Evolutionary conservation across 35 echinoderm and acorn worm genomes (phyloP), one percentile per base, ranked within the genome.

Genomic region (Eucidaris tribuloides): DNA sequence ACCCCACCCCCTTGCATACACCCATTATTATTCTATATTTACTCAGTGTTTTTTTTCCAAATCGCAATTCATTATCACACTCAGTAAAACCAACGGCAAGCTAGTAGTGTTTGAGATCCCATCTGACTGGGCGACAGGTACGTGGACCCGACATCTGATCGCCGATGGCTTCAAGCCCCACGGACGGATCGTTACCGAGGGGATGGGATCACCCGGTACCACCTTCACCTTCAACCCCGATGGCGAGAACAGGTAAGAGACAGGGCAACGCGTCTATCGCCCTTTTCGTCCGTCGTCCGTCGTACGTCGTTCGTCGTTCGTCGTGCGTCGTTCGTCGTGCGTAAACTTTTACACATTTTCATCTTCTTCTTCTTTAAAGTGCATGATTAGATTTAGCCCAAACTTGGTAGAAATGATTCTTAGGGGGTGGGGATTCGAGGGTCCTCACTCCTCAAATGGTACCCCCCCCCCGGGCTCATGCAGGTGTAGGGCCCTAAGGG

Each of bases 131-230:
- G 37, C 54, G 1, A 84, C 77, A 15, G 92, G 43, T n/a, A 55
- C 54, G 11, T 94, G 92, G 92, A 94, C 46, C 24, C 76, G 82
- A 27, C 92, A 94, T 52, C 25, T 89, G 46, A 86, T 94, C 4
- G 92, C 92, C 14, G 92, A 94, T 29, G 92, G 92, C 35, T 94
- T 94, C 46, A 90, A 70, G 70, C 92, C 92, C 5, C 78, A 68
- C 56, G 87, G 82, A 29, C 76, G 32, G 1, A 79, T 89, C n/a
- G 79, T 94, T 23, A 85, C 82, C 0, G 92, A 94, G 59, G 92
- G 92, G 28, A 94, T 90, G 28, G 92, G 92, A 2, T 79, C 92
- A n/a, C 92, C 92, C 4, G 92, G 92, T 36, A 66, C 72, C 38
- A 78, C 86, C 14, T 78, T 76, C 19, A 80, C 86, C 7, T 81